Evolutionary conservation across 2,888 invertebrate species (phyloP).

Genomic region (Odontocerum albicorne): DNA sequence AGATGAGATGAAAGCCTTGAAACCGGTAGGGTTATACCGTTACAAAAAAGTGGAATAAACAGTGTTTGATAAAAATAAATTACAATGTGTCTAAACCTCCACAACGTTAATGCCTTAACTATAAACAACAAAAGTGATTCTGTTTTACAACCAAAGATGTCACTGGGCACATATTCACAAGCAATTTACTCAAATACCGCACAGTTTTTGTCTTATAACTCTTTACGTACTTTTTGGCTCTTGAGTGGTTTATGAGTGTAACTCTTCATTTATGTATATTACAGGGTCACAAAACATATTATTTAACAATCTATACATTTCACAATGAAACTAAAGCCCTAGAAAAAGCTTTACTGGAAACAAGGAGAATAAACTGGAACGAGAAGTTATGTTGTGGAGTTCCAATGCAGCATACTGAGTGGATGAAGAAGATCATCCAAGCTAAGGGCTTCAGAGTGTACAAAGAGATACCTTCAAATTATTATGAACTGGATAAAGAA

Average conservation of each 20-base stretch:
- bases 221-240: not conserved
- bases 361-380: slow-evolving; percentile 41
- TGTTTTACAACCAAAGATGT: no score
- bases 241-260: not conserved
- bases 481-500: slow-evolving; percentile 33
- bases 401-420: slow-evolving; percentile 36
- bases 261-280: not conserved
- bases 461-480: slow-evolving; percentile 23
- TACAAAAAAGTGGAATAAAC: no score
- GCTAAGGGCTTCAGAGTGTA: slow-evolving; percentile 30
- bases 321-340: slow-evolving; percentile 12
- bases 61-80: no score
- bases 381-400: slow-evolving; percentile 37
- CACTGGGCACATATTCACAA: no score
- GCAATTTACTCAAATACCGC: no score
- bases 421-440: slow-evolving; percentile 37
- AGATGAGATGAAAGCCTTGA: no score
- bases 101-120: no score
- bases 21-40: no score
- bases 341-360: slow-evolving; percentile 35
- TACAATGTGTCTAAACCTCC: no score
- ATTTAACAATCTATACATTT: slow-evolving; percentile 17
- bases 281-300: slow-evolving; percentile 13
- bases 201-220: no score
- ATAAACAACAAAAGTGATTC: no score